These are phyloP conservation scores for Drosophila picticornis DNA, from an alignment of 2,888 invertebrate genomes.

Conservation along the genomic window DNA sequence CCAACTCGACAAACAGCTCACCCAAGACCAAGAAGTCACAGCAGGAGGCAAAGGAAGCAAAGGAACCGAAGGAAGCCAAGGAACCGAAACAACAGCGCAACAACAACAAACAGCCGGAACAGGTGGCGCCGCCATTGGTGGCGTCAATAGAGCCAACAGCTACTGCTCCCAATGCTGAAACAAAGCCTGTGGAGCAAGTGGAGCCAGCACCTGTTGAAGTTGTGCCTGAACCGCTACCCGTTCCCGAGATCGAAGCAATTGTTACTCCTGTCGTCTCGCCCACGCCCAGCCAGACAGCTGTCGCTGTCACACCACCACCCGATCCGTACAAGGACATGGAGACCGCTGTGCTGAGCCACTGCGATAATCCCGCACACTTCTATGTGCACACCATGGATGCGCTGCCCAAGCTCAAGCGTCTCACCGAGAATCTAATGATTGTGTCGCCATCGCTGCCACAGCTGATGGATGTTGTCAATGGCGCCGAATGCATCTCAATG, in stretches of 20 bases:
- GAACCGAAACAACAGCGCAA: conserved; percentile 34
- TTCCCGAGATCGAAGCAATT: conserved; percentile 33
- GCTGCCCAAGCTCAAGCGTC: conserved; percentile 86
- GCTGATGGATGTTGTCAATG: conserved; percentile 86
- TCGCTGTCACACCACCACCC: conserved; percentile 31
- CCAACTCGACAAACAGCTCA: conserved; percentile 30
- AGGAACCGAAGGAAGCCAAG: conserved; percentile 18
- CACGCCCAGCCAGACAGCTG: neutral
- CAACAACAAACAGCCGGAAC: conserved; percentile 29
- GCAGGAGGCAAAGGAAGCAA: conserved; percentile 36
- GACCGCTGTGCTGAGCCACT: conserved; percentile 88
- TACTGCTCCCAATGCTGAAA: conserved; percentile 13
- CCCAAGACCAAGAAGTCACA: conserved; percentile 47
- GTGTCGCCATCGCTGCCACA: conserved; percentile 86
- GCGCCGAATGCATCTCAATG: conserved; percentile 90
- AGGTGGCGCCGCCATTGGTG: neutral
- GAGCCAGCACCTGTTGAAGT: conserved; percentile 14
- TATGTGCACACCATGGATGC: conserved; percentile 90
- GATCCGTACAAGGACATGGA: conserved; percentile 83
- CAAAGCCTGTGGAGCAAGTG: conserved; percentile 11
- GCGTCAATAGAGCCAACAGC: neutral
- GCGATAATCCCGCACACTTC: conserved; percentile 91
- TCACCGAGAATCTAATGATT: conserved; percentile 89
- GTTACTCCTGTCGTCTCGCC: conserved; percentile 1
- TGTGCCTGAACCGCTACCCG: conserved; percentile 11